Percentiles rank a stretch among this genome's conserved stretches.
Evolutionary conservation across 2,113 vertebrate species (phyloP).

Genomic region (Oryzias melastigma): DNA sequence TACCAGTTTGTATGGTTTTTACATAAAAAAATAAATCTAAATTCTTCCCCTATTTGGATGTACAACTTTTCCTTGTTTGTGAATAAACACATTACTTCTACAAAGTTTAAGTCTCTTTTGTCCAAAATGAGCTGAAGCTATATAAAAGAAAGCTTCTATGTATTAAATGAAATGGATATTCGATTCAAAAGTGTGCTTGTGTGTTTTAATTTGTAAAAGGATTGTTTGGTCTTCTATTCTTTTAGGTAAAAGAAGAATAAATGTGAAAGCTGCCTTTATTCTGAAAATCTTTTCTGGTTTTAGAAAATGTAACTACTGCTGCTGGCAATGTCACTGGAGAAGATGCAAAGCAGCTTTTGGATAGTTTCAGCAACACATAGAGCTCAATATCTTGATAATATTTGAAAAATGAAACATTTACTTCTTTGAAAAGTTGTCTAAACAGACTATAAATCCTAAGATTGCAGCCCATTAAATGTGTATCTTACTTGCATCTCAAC

Average conservation of each 20-base stretch:
- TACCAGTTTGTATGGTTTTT: constrained; percentile 75
- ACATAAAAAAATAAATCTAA: constrained; percentile 49
- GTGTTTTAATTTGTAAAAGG: background rate
- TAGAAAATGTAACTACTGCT: constrained; percentile 19
- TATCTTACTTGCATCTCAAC: background rate
- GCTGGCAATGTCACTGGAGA: constrained; percentile 9
- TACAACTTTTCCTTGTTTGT: constrained; percentile 68
- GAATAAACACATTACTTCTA: constrained; percentile 73
- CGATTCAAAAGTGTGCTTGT: constrained; percentile 9
- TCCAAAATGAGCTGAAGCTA: constrained; percentile 2
- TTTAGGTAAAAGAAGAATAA: too few species aligned
- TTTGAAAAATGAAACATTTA: background rate
- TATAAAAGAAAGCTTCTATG: background rate
- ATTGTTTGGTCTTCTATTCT: too few species aligned
- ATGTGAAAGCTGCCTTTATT: constrained; percentile 35
- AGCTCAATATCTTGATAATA: background rate
- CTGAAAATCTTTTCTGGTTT: constrained; percentile 10
- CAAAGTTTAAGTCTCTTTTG: constrained; percentile 1
- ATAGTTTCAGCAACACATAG: constrained; percentile 16
- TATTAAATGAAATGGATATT: constrained; percentile 29
- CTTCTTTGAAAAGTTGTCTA: background rate
- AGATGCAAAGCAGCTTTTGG: constrained; percentile 23
- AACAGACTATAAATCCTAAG: background rate
- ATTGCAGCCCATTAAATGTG: too few species aligned
- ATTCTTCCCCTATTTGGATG: constrained; percentile 52